phyloP scores from a whole-genome alignment of 2,113 vertebrate genomes.

The Ptilonorhynchus violaceus region DNA sequence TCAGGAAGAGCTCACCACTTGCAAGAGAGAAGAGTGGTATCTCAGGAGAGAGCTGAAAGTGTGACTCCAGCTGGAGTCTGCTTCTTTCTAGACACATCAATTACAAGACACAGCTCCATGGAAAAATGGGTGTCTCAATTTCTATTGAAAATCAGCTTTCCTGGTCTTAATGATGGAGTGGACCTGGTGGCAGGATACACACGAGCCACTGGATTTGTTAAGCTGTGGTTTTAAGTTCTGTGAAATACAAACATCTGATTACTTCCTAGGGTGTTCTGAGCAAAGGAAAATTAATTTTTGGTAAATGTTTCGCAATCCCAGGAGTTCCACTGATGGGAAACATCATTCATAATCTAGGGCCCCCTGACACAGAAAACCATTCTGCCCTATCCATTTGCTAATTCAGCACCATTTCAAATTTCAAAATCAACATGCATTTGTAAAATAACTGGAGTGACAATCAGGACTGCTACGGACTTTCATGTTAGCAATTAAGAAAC shows the following conservation, averaged over 20 bases:
- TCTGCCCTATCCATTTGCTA: not conserved
- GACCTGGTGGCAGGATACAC: not conserved
- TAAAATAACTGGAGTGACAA: not conserved
- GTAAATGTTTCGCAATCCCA: constrained; percentile 9
- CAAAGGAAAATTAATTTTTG: constrained; percentile 17
- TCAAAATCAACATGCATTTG: constrained; percentile 4
- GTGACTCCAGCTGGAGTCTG: not conserved
- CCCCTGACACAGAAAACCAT: not conserved
- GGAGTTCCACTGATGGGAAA: not conserved
- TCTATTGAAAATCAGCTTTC: not conserved
- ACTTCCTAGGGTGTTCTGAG: not conserved
- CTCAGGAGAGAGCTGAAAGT: not conserved
- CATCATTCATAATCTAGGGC: not conserved
- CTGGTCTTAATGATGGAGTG: not conserved
- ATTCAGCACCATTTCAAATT: not conserved
- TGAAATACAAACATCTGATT: not conserved
- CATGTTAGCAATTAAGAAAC: not conserved
- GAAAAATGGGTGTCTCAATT: not conserved
- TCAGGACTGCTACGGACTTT: not conserved
- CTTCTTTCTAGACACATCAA: not conserved
- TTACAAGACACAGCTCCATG: not conserved
- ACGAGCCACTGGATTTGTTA: not conserved
- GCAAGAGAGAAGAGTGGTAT: not conserved
- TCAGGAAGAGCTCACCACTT: not conserved
- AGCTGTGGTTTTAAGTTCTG: not conserved